Base-by-base conservation (phyloP, 2,113 vertebrate genomes). In the Nothocercus nigrocapillus region DNA sequence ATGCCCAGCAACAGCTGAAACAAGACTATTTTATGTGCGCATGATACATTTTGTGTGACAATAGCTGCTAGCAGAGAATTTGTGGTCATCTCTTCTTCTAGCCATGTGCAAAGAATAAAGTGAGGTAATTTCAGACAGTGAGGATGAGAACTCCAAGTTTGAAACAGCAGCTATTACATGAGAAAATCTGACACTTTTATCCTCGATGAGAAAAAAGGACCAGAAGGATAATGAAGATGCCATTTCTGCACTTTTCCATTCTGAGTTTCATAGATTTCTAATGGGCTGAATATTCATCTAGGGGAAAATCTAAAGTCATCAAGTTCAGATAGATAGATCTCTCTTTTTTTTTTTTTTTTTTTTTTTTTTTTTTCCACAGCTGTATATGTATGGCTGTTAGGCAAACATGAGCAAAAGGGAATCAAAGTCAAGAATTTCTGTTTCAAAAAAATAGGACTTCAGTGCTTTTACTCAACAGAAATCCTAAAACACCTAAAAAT, bases 261-360 rank as follows among this genome's bases (percentile, higher is more conserved):
- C 72, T 70, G 64, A 93, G 68, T 70, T 90, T 85, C 89, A 81
- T 59, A 75, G 68, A 90, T 85, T 94, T 88, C 85, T 90, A 76
- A 88, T 83, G 3, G 76, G 80, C 67, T 90, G 79, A 92, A 84
- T 93, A 89, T 89, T 87, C 25, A 64, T 83, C 72, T 63, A 79
- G 38, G 44, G 72, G 27, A 70, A 95, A 42, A 72, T 93, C 72
- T 88, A 80, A 92, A 86, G 80, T 32, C 76, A 86, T 13, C 63
- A 77, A 83, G 76, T 92, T 97, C 76, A 91, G 45, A 59, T 24
- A 89, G 63, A 85, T 76, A 82, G 94, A 78, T 86, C 61, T 85
- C 36, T 36, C 8, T 89, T 64, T 76, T 95, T 94, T 16, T 42
- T 42, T 44, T 44, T 44, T 44, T 89, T 66, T 77, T 95, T 89